phyloP scores from a whole-genome alignment of 2,797 vertebrate genomes.

The Smutsia temminckii region DNA sequence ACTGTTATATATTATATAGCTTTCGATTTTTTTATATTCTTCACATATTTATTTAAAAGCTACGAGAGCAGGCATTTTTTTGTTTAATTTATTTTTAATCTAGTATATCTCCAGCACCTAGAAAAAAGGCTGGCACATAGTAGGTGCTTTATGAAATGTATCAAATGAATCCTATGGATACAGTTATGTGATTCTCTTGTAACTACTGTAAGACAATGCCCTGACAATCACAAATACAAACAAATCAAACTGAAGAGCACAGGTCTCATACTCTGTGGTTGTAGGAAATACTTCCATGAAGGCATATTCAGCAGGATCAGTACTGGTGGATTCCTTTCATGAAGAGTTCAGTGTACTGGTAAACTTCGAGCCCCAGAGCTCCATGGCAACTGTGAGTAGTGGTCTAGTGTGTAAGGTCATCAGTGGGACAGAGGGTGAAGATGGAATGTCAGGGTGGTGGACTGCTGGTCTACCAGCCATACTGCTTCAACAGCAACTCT shows the following conservation, averaged over 20 bases:
- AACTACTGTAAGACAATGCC: background rate
- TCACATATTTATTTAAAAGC: background rate
- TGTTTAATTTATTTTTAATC: background rate
- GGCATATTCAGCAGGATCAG: too few relatives aligned
- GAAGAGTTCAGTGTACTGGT: too few relatives aligned
- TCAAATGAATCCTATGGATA: background rate
- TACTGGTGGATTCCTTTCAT: background rate
- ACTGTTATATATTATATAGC: background rate
- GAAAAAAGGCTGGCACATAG: background rate
- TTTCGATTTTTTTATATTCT: background rate
- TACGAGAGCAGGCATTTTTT: background rate
- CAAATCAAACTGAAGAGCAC: background rate
- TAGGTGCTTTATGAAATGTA: background rate
- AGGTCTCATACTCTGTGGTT: too few relatives aligned
- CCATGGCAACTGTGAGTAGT: background rate
- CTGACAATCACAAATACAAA: background rate
- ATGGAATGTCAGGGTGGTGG: accelerated
- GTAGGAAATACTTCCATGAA: background rate
- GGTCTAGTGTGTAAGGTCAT: background rate
- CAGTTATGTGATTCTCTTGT: background rate
- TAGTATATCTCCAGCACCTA: background rate
- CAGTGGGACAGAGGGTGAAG: accelerated
- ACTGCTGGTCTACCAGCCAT: accelerated
- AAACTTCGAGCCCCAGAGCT: background rate
- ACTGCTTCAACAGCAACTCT: background rate